phyloP scores from a whole-genome alignment of 1,140 invertebrate genomes.

The Drosophila parvula region DNA sequence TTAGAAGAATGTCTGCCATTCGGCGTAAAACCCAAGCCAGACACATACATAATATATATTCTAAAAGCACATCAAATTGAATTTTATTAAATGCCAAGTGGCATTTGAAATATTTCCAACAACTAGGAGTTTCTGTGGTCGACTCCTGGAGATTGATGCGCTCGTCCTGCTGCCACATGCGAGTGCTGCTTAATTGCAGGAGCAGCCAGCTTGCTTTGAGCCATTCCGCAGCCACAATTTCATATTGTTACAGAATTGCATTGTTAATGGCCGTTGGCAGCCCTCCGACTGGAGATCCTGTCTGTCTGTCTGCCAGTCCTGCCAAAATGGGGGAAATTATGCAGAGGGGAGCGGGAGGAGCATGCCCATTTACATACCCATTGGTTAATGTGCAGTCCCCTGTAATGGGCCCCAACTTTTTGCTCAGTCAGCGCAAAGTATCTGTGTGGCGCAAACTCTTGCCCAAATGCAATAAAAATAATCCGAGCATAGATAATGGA shows the following conservation, averaged over 20 bases:
- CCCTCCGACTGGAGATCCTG: slow-evolving; percentile 20
- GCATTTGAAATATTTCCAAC: slow-evolving; percentile 29
- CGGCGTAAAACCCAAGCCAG: background rate
- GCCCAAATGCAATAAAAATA: slow-evolving; percentile 68
- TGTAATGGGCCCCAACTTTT: slow-evolving; percentile 61
- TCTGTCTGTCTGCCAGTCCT: slow-evolving; percentile 16
- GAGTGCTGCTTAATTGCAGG: slow-evolving; percentile 68
- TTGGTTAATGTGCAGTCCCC: slow-evolving; percentile 64
- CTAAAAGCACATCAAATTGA: slow-evolving; percentile 17
- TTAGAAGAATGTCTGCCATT: background rate
- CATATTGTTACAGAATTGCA: slow-evolving; percentile 67
- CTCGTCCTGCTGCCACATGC: slow-evolving; percentile 22
- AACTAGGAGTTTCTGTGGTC: slow-evolving; percentile 15
- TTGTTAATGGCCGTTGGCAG: slow-evolving; percentile 65
- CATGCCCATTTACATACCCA: slow-evolving; percentile 58
- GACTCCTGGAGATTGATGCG: slow-evolving; percentile 59
- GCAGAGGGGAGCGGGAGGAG: background rate
- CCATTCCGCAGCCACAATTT: slow-evolving; percentile 57
- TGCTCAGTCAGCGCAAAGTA: slow-evolving; percentile 59
- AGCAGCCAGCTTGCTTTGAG: slow-evolving; percentile 30
- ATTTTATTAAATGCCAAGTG: slow-evolving; percentile 14
- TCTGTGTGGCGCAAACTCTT: slow-evolving; percentile 50
- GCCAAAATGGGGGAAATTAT: slow-evolving; percentile 48
- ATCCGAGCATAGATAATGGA: slow-evolving; percentile 60
- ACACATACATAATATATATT: background rate